Conservation (phyloP, 92 coral and sea anemone species). For the Porites rus region DNA sequence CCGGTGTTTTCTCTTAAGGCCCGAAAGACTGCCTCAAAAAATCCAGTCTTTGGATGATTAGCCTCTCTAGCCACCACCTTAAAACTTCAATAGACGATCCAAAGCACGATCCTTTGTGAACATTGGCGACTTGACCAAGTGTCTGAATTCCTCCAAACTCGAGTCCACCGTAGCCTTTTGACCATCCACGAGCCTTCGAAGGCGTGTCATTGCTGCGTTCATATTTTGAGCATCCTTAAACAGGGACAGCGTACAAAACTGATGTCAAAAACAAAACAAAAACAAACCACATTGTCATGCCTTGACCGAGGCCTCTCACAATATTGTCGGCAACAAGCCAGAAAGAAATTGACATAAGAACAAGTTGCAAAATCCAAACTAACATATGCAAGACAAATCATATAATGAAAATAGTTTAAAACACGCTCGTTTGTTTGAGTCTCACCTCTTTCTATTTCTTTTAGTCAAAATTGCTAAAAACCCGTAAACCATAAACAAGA, state of each 20-base stretch:
- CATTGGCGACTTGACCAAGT: slow-evolving; percentile 13
- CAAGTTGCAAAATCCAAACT: no score
- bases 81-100: slow-evolving; percentile 31
- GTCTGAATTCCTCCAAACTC: slow-evolving; percentile 2
- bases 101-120: slow-evolving; percentile 39
- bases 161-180: slow-evolving; percentile 13
- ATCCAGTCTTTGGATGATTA: slow-evolving; percentile 33
- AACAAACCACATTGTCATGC: no score
- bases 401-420: slow-evolving; percentile 7
- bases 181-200: not conserved
- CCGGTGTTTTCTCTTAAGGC: no score
- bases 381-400: not conserved
- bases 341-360: no score
- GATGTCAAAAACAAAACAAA: no score
- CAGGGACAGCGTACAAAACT: not conserved
- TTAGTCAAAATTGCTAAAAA: not conserved
- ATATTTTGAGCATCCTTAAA: slow-evolving; percentile 19
- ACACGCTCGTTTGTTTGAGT: slow-evolving; percentile 1
- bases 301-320: no score
- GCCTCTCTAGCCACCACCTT: slow-evolving; percentile 48
- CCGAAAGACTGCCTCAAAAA: slow-evolving; percentile 40
- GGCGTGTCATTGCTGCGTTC: slow-evolving; percentile 15
- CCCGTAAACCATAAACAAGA: no score
- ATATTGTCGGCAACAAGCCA: no score
- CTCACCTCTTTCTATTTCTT: not conserved